phyloP scores from a whole-genome alignment of 2,113 vertebrate genomes.

The Galemys pyrenaicus region DNA sequence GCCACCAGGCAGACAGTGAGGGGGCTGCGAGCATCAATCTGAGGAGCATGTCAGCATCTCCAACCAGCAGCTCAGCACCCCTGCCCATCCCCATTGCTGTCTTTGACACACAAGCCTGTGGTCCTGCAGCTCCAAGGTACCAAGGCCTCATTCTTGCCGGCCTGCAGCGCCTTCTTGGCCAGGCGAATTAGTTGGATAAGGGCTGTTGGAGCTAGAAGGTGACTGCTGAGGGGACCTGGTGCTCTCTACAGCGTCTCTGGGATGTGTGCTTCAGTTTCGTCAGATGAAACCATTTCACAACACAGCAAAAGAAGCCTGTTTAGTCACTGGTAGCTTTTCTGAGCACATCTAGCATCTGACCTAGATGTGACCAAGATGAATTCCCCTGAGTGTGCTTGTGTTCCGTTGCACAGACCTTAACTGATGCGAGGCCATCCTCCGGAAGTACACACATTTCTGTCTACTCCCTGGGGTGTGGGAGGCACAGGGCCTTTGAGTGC shows the following conservation, averaged over 20 bases:
- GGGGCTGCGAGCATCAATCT: background rate
- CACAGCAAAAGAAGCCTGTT: background rate
- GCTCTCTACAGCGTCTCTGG: background rate
- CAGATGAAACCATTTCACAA: background rate
- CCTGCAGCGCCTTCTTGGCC: no score
- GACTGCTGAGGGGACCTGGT: background rate
- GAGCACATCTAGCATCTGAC: background rate
- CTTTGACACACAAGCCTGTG: no score
- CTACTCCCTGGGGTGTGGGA: background rate
- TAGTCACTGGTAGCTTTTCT: background rate
- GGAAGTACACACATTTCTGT: background rate
- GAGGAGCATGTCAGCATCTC: background rate
- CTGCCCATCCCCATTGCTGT: fast-evolving
- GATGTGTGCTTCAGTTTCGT: background rate
- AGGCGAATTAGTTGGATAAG: background rate
- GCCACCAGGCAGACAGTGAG: background rate
- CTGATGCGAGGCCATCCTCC: background rate
- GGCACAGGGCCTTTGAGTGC: background rate
- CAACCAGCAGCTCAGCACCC: background rate
- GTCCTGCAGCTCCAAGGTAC: background rate
- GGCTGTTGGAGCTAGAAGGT: background rate
- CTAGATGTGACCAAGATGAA: background rate
- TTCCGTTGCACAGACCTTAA: background rate
- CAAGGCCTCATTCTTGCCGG: background rate
- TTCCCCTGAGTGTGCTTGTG: background rate